Base-by-base conservation (phyloP, 30 jellyfish, hydroid and myxozoan genomes). In the Catostylus mosaicus region DNA sequence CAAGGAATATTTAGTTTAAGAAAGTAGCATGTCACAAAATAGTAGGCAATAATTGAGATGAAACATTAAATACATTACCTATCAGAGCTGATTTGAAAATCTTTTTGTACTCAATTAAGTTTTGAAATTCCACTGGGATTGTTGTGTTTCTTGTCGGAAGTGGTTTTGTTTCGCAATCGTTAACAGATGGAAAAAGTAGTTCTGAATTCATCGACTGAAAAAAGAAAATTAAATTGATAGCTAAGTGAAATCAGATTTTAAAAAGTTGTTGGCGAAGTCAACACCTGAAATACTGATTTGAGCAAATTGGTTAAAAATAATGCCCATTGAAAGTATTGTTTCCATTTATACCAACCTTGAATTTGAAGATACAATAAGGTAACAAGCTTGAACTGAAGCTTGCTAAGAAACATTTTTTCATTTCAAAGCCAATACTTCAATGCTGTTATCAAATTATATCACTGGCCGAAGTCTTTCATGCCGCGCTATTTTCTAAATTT, bases 51-150 rank as follows among this genome's bases (percentile, higher is more conserved):
- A 5, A 40, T 40, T 7, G 14, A 40, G 54, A 14, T 14, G 14
- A 40, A 5, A 40, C 54, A 40, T 14, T 40, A 40, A 40, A 5
- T 2, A 7, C 63, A 48, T 48, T 82, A 46, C 85, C 96, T 51
- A 38, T 77, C 31, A 87, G 24, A 36, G 92, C 92, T 1, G 91
- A 26, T 79, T 73, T 78, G 50, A 87, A 87, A 11, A 61, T 70
- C 34, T 57, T 84, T 64, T 87, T 87, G 75, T 87, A 87, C 18
- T 47, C 75, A 31, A 51, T 68, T 31, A 67, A 61, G 69, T 79
- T 78, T 1, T 52, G 40, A 50, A 77, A 87, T 19, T 54, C 65
- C 0, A 46, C 40, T 14, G 96, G 96, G 18, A 87, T 78, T 34
- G 30, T 77, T 30, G 68, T 54, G 32, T 38, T 43, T 12, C 96